Evolutionary conservation across 2,113 vertebrate genomes (phyloP), one percentile per base, ranked within the genome.

Genomic region (Talpa occidentalis): DNA sequence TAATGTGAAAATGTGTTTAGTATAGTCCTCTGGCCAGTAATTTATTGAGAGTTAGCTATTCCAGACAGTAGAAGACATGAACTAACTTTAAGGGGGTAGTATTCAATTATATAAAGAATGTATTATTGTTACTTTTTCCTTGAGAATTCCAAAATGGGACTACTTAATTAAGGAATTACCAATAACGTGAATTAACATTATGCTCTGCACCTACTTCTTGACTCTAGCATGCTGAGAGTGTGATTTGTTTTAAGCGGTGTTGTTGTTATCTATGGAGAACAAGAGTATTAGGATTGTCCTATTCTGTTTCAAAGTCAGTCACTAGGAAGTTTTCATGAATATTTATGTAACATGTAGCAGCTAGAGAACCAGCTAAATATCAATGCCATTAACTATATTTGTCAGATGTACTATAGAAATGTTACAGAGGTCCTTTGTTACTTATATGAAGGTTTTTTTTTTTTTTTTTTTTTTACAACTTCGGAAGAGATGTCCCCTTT

Each of bases 131-230:
- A 84, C 64, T 97, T 98, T 98, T 94, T 97, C 95, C 30, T 54
- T 98, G 94, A 96, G 97, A 98, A 97, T 88, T 96, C 95, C 96
- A 98, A 98, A 98, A 96, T 98, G 92, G 96, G 97, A 97, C 97
- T 97, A 93, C 95, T 97, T 98, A 97, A 97, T 95, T 97, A 98
- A 95, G 93, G 95, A 98, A 97, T 97, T 94, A 98, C 96, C 97
- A 98, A 97, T 97, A 98, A 97, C 97, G 94, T 96, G 95, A 98
- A 96, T 97, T 7, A 96, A 88, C 95, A 59, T 97, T 95, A 93
- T 97, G 93, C 94, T 98, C 89, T 97, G 88, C 79, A 98, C 94
- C 95, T 94, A 97, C 22, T 94, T 98, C 95, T 97, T 78, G 1
- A 88, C 79, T 94, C 79, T 59, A 79, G 40, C 40, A 32, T 62